These are phyloP conservation scores for Clepsis dumicolana DNA, from an alignment of 2,888 invertebrate genomes.

Conservation along the genomic window DNA sequence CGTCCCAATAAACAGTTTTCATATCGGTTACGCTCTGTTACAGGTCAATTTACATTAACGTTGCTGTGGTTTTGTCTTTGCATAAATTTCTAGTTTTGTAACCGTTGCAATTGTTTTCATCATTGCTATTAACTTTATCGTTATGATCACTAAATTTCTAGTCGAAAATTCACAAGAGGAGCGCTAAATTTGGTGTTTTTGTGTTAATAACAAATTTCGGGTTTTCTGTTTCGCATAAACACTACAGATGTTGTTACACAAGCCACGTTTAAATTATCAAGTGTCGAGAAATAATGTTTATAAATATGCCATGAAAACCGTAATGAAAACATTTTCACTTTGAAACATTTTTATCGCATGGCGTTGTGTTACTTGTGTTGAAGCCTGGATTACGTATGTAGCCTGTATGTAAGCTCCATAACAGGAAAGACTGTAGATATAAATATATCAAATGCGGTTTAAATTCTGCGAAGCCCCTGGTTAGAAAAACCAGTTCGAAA, in stretches of 20 bases:
- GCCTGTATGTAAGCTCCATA: not conserved
- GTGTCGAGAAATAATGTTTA: not conserved
- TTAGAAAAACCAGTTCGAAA: not conserved
- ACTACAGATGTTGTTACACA: not conserved
- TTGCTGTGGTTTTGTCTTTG: conserved; percentile 26
- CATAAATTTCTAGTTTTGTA: conserved; percentile 30
- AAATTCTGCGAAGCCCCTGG: conserved; percentile 5
- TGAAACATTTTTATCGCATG: not conserved
- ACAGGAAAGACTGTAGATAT: conserved; percentile 17
- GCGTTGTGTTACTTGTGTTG: not conserved
- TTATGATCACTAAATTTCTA: not conserved
- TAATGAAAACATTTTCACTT: not conserved
- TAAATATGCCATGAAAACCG: not conserved
- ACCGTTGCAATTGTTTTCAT: conserved; percentile 19
- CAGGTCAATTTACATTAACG: conserved; percentile 21
- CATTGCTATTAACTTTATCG: conserved; percentile 6
- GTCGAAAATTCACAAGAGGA: not conserved
- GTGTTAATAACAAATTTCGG: not conserved
- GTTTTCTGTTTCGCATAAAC: no score
- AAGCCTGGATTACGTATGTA: not conserved
- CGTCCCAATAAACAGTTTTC: conserved; percentile 57
- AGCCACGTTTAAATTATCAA: not conserved
- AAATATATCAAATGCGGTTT: not conserved
- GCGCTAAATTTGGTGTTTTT: not conserved
- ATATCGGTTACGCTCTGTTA: conserved; percentile 38